Evolutionary conservation across 2,888 invertebrate genomes (phyloP), one percentile per base, ranked within the genome.

Genomic region (Artemia sp.): DNA sequence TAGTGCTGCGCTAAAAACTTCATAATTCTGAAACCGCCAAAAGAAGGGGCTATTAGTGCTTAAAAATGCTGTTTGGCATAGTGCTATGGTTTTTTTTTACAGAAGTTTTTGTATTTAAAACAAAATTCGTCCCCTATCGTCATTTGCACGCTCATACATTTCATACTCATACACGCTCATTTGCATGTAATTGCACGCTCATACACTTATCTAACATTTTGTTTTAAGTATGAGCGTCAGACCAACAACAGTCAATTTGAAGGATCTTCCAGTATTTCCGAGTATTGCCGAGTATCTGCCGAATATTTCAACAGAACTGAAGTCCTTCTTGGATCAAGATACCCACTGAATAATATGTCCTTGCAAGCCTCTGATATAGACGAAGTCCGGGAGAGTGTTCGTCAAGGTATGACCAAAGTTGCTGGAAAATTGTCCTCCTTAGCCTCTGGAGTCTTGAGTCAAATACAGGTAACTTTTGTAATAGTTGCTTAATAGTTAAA

Each of bases 381-480:
- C 74, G 97, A 97, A 77, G 92, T 98, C 58, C 92, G 90, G 78
- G 98, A 98, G 80, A 93, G 94, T 73, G 94, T 98, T 52, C 87
- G 90, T 75, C 90, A 92, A 77, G 96, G 98, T 72, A 96, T 98
- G 70, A 92, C 92, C 73, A 92, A 91, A 81, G 96, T 98, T 73
- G 97, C 97, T 69, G 96, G 93, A n/a, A 89, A 89, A 76, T 81
- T 99, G 72, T 95, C 96, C 75, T 91, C 89, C 73, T 81, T 98
- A 73, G 95, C 96, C 74, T 94, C 88, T 81, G 94, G 92, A 75
- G 88, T 96, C 24, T 92, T 95, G 83, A 87, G 88, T 72, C 91
- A 92, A 74, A 83, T 96, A 77, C 95, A 95, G 84, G 95, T 85
- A 75, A 24, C 9, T 8, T 58, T 58, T 24, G 64, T 9, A 24